Percentiles rank a stretch among this genome's conserved stretches.
Conservation (phyloP, 1,140 invertebrate genomes). For the Palaemon carinicauda region DNA sequence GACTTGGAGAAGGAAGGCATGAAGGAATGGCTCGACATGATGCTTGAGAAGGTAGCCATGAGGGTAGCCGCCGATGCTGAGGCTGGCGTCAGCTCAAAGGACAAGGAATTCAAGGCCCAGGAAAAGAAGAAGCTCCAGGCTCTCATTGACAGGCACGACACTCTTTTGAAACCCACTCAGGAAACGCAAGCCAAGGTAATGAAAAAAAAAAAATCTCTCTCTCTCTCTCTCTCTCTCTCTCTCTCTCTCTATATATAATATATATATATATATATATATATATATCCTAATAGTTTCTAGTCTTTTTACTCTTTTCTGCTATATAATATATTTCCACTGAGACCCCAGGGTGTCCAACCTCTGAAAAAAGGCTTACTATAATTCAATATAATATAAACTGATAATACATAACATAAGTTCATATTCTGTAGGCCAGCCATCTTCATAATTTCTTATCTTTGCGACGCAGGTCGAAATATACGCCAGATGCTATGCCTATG, state of each 20-base stretch:
- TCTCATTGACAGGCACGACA: constrained; percentile 60
- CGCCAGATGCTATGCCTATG: constrained; percentile 60
- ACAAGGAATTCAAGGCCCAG: constrained; percentile 58
- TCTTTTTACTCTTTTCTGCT: too few species aligned
- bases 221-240: too few species aligned
- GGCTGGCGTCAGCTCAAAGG: constrained; percentile 42
- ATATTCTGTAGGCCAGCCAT: neutral
- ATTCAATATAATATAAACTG: neutral
- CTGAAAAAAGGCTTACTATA: too few species aligned
- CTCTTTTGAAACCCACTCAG: constrained; percentile 33
- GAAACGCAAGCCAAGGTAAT: constrained; percentile 56
- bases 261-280: too few species aligned
- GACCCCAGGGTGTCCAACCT: too few species aligned
- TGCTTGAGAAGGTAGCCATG: constrained; percentile 60
- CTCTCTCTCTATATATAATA: too few species aligned
- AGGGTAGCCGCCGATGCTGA: constrained; percentile 49
- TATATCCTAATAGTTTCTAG: too few species aligned
- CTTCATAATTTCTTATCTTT: neutral
- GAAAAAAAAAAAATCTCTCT: too few species aligned
- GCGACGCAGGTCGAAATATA: constrained; percentile 56
- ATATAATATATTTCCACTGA: too few species aligned
- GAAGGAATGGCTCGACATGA: constrained; percentile 61
- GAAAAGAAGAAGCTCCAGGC: constrained; percentile 60
- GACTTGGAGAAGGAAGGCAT: constrained; percentile 60
- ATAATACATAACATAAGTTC: neutral